Base-by-base conservation (phyloP, 1,140 invertebrate genomes). In the Choristoneura fumiferana region DNA sequence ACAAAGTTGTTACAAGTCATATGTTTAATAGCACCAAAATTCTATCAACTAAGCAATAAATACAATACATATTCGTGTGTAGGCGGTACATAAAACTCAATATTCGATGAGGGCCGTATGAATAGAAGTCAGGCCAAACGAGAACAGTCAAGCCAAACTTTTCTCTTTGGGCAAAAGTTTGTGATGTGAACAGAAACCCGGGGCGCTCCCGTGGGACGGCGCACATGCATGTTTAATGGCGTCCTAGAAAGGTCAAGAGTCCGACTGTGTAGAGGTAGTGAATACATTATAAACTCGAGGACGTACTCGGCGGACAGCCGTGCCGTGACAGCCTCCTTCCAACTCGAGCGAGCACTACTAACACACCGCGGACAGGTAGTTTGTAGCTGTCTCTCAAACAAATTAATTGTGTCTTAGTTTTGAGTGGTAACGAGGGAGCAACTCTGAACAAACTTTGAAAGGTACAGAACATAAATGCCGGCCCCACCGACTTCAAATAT, bases 201-300 rank as follows among this genome's bases (percentile, higher is more conserved):
- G 37, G 71, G 76, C 63, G 65, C 65, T 74, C 78, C 76, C 76
- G 67, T 55, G 77, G 74, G 78, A 75, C 66, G 60, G 60, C 61
- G 67, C 64, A 75, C 79, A 82, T 87, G 76, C 79, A 87, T 82
- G 75, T 83, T 85, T 85, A 84, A 87, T 87, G 72, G 72, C 75
- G 73, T 80, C 79, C 76, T 81, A 81, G 70, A 78, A 78, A 83
- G 82, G 84, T 87, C 82, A 85, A 82, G 76, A 77, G 74, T 73
- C 65, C 67, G 69, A 79, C 69, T 81, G 71, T 67, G 71, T 70
- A 69, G 67, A 76, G 71, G 74, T 65, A 78, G 78, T 80, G 78
- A 84, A 85, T 84, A 82, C 75, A 84, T 84, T 79, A 84, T 71
- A 73, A 77, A 63, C 62, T 78, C 74, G 64, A 53, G 58, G 57